Evolutionary conservation across 2,113 vertebrate genomes (phyloP).

Genomic region (Xyrauchen texanus): DNA sequence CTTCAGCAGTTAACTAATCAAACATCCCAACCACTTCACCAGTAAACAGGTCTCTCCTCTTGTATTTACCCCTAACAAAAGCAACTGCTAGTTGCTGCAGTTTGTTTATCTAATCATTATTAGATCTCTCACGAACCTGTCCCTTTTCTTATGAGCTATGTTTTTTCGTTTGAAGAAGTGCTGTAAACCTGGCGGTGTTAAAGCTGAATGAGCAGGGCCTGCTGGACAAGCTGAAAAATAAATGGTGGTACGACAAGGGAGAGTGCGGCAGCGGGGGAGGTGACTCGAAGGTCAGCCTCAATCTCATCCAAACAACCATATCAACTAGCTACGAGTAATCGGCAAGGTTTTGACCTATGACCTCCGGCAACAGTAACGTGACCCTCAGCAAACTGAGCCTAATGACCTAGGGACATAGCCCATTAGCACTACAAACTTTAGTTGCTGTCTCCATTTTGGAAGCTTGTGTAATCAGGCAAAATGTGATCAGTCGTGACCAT

Average conservation of each 20-base stretch:
- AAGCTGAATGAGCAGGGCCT: conserved; percentile 99
- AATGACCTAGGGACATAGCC: too few species aligned
- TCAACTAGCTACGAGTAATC: conserved; percentile 92
- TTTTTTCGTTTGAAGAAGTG: conserved; percentile 96
- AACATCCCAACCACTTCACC: conserved; percentile 61
- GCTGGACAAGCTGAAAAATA: conserved; percentile 99
- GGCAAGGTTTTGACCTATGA: conserved; percentile 86
- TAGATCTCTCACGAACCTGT: conserved; percentile 88
- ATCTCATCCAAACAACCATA: conserved; percentile 95
- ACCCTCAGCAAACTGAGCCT: too few species aligned
- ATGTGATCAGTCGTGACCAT: conserved; percentile 75
- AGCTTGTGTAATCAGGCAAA: conserved; percentile 45
- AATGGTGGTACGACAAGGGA: conserved; percentile 99
- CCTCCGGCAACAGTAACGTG: too few species aligned
- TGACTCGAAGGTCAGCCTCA: conserved; percentile 99
- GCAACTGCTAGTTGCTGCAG: conserved; percentile 7
- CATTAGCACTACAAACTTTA: too few species aligned
- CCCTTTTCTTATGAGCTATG: conserved; percentile 90
- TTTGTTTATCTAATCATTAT: conserved; percentile 37
- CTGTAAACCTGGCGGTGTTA: conserved; percentile 98
- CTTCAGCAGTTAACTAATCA: conserved; percentile 26
- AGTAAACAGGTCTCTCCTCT: conserved; percentile 88
- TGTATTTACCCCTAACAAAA: conserved; percentile 80
- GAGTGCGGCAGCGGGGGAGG: conserved; percentile 99
- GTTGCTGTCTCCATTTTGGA: too few species aligned